Conservation (phyloP, 2,113 vertebrate genomes). For the Plectropomus leopardus region DNA sequence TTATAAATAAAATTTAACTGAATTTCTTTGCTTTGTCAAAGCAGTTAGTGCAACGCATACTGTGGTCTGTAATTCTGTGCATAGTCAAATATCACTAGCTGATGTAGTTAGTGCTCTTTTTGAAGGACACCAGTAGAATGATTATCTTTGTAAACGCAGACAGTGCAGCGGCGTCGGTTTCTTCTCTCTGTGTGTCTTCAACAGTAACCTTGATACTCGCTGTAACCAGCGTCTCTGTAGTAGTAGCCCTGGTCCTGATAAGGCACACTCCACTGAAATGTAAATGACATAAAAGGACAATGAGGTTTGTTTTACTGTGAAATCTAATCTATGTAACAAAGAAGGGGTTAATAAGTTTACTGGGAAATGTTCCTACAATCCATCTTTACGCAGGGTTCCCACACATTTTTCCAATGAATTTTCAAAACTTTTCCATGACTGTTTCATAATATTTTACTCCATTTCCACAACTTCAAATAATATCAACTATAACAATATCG, state of each 20-base stretch:
- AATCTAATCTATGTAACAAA: too few relatives aligned
- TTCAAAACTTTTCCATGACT: too few relatives aligned
- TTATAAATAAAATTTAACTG: too few relatives aligned
- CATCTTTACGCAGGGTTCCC: too few relatives aligned
- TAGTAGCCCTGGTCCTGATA: slow-evolving; percentile 85
- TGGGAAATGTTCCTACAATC: too few relatives aligned
- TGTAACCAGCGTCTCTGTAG: slow-evolving; percentile 72
- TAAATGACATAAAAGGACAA: slow-evolving; percentile 10
- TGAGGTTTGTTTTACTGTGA: background rate
- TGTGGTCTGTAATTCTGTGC: background rate
- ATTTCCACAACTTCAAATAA: too few relatives aligned
- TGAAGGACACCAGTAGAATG: background rate
- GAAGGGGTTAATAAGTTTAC: too few relatives aligned
- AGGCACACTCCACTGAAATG: slow-evolving; percentile 86
- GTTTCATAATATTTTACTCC: too few relatives aligned
- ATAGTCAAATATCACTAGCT: background rate
- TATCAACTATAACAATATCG: too few relatives aligned
- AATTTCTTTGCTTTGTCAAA: slow-evolving; percentile 25
- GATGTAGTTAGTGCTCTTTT: background rate
- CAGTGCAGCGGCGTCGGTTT: background rate
- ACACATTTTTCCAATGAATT: too few relatives aligned
- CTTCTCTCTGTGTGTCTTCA: slow-evolving; percentile 68
- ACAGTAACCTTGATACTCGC: slow-evolving; percentile 81
- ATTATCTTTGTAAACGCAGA: background rate
- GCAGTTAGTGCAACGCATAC: slow-evolving; percentile 1